phyloP scores from a whole-genome alignment of 2,797 vertebrate genomes.

The Enteromius mattozi region DNA sequence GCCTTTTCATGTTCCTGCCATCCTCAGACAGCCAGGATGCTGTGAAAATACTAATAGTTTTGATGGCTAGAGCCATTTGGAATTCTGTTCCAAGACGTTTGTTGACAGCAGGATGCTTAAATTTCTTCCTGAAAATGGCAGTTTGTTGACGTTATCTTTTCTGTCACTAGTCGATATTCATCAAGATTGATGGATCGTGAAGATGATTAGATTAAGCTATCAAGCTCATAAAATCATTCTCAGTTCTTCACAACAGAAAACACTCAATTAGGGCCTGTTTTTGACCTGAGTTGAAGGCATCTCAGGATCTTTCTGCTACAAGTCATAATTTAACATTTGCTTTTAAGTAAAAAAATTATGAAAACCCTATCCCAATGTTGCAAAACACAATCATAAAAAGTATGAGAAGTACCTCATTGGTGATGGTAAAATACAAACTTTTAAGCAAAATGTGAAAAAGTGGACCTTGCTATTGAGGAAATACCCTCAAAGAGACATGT shows the following conservation, averaged over 20 bases:
- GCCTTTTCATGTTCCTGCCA: constrained; percentile 65
- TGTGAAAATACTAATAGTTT: constrained; percentile 74
- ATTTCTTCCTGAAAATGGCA: neutral
- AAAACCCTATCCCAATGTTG: neutral
- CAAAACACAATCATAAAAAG: neutral
- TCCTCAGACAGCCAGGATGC: constrained; percentile 66
- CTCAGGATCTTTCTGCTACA: neutral
- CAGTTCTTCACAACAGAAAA: neutral
- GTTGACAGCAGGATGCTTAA: constrained; percentile 71
- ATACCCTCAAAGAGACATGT: neutral
- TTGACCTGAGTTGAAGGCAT: neutral
- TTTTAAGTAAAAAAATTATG: neutral
- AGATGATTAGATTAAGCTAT: neutral
- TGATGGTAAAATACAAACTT: too few relatives aligned
- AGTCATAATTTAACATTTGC: neutral
- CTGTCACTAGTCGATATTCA: neutral
- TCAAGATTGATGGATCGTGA: neutral
- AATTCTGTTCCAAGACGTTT: constrained; percentile 73
- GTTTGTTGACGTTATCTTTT: constrained; percentile 11
- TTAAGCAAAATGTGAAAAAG: neutral
- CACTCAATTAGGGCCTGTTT: neutral
- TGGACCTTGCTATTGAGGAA: neutral
- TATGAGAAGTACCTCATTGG: neutral
- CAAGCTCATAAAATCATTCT: constrained; percentile 15
- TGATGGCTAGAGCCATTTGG: constrained; percentile 63